Conservation (phyloP, 2,113 vertebrate genomes). For the Phaetusa simplex region DNA sequence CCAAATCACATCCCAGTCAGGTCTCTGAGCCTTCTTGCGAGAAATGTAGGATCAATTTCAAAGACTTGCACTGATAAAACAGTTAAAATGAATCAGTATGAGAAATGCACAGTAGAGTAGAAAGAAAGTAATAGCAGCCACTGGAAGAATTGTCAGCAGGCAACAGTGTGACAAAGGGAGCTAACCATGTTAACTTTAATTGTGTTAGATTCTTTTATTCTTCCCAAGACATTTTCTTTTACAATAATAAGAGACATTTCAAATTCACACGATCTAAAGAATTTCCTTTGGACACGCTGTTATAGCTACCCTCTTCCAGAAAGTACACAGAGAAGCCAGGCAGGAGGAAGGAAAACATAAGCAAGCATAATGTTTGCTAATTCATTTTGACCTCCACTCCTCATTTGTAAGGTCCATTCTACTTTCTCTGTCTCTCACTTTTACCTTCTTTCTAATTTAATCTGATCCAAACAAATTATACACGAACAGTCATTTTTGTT, state of each 20-base stretch:
- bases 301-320: not conserved
- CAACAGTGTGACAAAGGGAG: not conserved
- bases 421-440: constrained; percentile 55
- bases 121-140: not conserved
- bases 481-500: constrained; percentile 26
- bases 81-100: not conserved
- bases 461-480: constrained; percentile 67
- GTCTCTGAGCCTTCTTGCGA: not conserved
- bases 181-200: not conserved
- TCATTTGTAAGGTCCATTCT: not conserved
- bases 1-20: not conserved
- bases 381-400: constrained; percentile 2
- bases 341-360: not conserved
- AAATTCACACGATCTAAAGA: not conserved
- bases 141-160: not conserved
- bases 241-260: not conserved
- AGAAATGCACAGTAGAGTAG: not conserved
- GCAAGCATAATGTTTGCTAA: not conserved
- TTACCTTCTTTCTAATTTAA: constrained; percentile 60
- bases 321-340: not conserved
- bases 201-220: not conserved
- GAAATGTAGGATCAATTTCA: not conserved
- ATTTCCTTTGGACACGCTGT: not conserved
- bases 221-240: not conserved
- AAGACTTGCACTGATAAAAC: not conserved